phyloP scores from a whole-genome alignment of 2,113 vertebrate species.

The Vulpes ferrilata region DNA sequence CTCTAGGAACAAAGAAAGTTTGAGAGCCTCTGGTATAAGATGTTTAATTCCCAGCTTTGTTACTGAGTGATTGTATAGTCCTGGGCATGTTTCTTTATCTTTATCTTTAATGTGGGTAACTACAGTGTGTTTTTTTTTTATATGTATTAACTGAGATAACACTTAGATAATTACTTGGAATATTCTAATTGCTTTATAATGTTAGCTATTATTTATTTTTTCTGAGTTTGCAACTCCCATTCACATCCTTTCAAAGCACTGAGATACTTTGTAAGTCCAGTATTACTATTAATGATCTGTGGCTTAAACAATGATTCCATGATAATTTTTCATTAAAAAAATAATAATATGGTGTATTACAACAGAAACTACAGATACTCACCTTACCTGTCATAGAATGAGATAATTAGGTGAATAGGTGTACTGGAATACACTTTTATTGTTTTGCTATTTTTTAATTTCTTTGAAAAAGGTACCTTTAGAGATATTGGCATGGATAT shows the following conservation, averaged over 20 bases:
- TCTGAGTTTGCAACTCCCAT: background rate
- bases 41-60: background rate
- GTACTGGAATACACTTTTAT: background rate
- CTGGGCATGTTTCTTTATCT: background rate
- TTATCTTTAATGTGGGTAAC: background rate
- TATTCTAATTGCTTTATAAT: background rate
- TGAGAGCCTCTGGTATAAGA: background rate
- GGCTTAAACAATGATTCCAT: background rate
- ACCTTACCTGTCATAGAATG: background rate
- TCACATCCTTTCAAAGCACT: background rate
- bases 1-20: background rate
- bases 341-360: background rate
- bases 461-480: constrained; percentile 56
- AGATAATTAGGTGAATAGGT: background rate
- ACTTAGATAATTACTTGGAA: background rate
- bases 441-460: constrained; percentile 26
- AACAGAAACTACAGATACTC: background rate
- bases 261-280: background rate
- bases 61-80: background rate
- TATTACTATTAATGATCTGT: background rate
- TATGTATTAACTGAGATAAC: background rate
- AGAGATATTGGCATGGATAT: constrained; percentile 42
- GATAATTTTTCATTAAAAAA: background rate
- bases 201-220: background rate
- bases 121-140: background rate